phyloP scores from a whole-genome alignment of 1,140 invertebrate species.

The Lordiphosa stackelbergi region DNA sequence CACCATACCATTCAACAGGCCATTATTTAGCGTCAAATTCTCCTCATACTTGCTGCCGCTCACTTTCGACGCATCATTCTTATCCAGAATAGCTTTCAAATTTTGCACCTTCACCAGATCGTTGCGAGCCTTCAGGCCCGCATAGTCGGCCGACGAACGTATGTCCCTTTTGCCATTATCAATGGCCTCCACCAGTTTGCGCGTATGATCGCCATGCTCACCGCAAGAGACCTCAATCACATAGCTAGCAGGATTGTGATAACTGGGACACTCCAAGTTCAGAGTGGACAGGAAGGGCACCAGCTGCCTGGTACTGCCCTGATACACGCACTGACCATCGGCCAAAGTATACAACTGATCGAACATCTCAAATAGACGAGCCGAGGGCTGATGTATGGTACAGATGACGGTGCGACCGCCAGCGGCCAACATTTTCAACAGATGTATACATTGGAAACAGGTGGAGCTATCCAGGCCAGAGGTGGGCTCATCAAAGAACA shows the following conservation, averaged over 20 bases:
- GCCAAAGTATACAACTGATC: constrained; percentile 96
- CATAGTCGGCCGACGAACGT: constrained; percentile 76
- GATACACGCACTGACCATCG: constrained; percentile 96
- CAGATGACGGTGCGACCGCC: constrained; percentile 97
- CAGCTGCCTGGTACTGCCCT: constrained; percentile 89
- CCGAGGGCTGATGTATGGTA: constrained; percentile 98
- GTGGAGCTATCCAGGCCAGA: constrained; percentile 96
- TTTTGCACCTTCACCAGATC: constrained; percentile 71
- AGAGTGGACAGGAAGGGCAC: constrained; percentile 92
- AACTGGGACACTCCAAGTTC: constrained; percentile 92
- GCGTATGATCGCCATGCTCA: constrained; percentile 94
- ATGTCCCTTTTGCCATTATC: constrained; percentile 89
- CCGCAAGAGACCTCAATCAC: constrained; percentile 97
- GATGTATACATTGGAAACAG: constrained; percentile 94
- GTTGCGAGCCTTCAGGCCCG: constrained; percentile 80
- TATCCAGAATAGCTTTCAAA: constrained; percentile 76
- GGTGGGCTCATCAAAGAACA: constrained; percentile 99
- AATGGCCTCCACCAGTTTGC: constrained; percentile 89
- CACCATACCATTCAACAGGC: constrained; percentile 78
- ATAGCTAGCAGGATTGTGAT: constrained; percentile 98
- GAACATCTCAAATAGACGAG: constrained; percentile 97
- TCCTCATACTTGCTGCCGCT: constrained; percentile 79
- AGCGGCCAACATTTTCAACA: constrained; percentile 91
- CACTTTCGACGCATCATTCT: constrained; percentile 78
- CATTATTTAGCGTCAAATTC: constrained; percentile 68